Evolutionary conservation across 2,888 invertebrate species (phyloP).

Genomic region (Trissolcus brochymenae): DNA sequence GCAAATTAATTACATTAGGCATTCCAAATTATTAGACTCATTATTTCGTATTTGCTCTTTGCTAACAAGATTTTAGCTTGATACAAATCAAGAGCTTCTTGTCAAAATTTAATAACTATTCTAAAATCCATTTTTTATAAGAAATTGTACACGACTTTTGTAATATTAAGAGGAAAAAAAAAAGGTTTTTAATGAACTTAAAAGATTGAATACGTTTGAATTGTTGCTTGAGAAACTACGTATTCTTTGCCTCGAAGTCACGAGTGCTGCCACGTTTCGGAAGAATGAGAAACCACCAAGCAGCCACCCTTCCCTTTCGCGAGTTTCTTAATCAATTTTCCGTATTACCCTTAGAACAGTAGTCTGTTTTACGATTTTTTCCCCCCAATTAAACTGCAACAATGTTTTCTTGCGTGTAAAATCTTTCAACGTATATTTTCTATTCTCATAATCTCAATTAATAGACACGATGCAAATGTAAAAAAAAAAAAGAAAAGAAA

Average conservation of each 20-base stretch:
- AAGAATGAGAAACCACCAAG: slow-evolving; percentile 68
- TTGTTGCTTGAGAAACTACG: slow-evolving; percentile 9
- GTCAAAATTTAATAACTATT: background rate
- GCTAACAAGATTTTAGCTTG: slow-evolving; percentile 9
- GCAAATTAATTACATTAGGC: slow-evolving; percentile 64
- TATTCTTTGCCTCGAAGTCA: slow-evolving; percentile 60
- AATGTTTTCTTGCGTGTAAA: too few species aligned
- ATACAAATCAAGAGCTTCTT: background rate
- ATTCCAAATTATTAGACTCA: slow-evolving; percentile 62
- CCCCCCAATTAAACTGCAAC: too few species aligned
- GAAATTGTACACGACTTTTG: too few species aligned
- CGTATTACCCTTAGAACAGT: slow-evolving; percentile 23
- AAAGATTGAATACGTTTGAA: background rate
- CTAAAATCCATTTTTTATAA: too few species aligned
- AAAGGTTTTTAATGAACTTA: background rate
- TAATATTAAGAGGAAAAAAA: background rate
- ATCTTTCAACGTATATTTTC: too few species aligned
- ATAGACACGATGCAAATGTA: too few species aligned
- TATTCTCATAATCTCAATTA: too few species aligned
- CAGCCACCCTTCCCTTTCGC: slow-evolving; percentile 59
- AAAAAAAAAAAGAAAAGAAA: too few species aligned
- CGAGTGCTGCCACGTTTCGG: slow-evolving; percentile 75
- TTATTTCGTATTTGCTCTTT: background rate
- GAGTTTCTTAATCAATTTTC: slow-evolving; percentile 66
- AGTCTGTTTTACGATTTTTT: too few species aligned